These are phyloP conservation scores for Drosophila santomea DNA, from an alignment of 1,140 invertebrate species.

Conservation along the genomic window DNA sequence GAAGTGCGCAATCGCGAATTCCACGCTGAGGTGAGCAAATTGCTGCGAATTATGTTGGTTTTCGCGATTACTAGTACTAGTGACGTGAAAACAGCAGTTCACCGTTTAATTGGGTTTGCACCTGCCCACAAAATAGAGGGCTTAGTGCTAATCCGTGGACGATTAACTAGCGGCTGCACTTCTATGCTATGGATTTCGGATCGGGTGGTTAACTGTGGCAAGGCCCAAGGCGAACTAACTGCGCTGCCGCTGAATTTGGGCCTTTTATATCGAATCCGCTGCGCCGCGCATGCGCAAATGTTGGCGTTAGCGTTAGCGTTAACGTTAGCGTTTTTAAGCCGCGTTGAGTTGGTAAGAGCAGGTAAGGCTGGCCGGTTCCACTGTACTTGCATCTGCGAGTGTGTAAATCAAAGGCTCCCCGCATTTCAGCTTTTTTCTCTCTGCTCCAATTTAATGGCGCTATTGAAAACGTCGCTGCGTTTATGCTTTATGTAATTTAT, in stretches of 20 bases:
- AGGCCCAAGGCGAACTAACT: slow-evolving; percentile 78
- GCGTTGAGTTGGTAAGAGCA: not conserved
- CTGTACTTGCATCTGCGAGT: slow-evolving; percentile 39
- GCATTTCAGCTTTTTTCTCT: slow-evolving; percentile 38
- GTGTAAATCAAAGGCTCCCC: slow-evolving; percentile 70
- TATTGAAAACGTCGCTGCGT: slow-evolving; percentile 56
- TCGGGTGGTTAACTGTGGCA: slow-evolving; percentile 49
- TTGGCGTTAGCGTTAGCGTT: not conserved
- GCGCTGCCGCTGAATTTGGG: slow-evolving; percentile 65
- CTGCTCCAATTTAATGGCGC: slow-evolving; percentile 68
- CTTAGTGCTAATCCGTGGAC: slow-evolving; percentile 28
- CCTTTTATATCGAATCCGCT: slow-evolving; percentile 74
- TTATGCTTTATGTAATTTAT: slow-evolving; percentile 63
- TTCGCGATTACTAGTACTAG: slow-evolving; percentile 52
- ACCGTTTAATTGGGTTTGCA: slow-evolving; percentile 65
- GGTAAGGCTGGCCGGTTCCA: slow-evolving; percentile 3
- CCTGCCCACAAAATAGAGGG: slow-evolving; percentile 46
- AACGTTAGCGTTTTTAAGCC: not conserved
- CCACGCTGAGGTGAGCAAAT: slow-evolving; percentile 61
- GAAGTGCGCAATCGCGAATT: slow-evolving; percentile 62
- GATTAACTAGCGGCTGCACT: slow-evolving; percentile 1
- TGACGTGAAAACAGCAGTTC: slow-evolving; percentile 55
- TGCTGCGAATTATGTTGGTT: slow-evolving; percentile 55
- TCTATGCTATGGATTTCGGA: slow-evolving; percentile 15
- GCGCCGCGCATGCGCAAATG: slow-evolving; percentile 38